These are phyloP conservation scores for Himalopsyche kuldschensis DNA, from an alignment of 2,888 invertebrate genomes.

Conservation along the genomic window DNA sequence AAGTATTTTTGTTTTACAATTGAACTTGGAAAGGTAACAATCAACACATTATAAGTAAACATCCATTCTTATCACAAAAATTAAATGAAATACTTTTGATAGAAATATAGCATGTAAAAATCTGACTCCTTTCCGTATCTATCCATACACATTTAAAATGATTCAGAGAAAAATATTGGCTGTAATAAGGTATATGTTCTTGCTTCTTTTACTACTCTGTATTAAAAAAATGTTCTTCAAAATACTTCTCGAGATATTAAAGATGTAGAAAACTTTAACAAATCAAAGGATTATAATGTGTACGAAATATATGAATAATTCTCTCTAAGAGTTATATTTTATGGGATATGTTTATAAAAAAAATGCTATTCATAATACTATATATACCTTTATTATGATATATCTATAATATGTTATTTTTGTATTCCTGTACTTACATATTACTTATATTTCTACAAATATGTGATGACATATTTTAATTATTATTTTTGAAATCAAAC, in stretches of 20 bases:
- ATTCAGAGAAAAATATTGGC: too few species aligned
- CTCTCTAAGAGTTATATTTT: conserved; percentile 23
- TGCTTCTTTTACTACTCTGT: too few species aligned
- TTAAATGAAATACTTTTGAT: too few species aligned
- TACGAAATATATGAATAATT: not conserved
- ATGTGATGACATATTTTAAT: not conserved
- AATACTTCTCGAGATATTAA: not conserved
- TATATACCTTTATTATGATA: not conserved
- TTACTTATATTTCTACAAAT: not conserved
- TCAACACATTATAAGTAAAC: too few species aligned
- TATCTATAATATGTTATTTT: conserved; percentile 3
- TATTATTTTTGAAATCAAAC: not conserved
- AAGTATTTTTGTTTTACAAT: not conserved
- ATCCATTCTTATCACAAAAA: too few species aligned
- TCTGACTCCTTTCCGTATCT: too few species aligned
- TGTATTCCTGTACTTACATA: conserved; percentile 2
- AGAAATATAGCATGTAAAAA: too few species aligned
- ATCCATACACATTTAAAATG: too few species aligned
- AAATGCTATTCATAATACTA: conserved; percentile 3
- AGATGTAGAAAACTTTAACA: not conserved
- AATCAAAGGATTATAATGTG: not conserved
- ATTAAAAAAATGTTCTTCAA: not conserved
- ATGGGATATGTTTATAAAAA: conserved; percentile 22
- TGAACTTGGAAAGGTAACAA: too few species aligned
- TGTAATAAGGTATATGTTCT: too few species aligned